Conservation (phyloP, 2,113 vertebrate genomes). For the Lates calcarifer region DNA sequence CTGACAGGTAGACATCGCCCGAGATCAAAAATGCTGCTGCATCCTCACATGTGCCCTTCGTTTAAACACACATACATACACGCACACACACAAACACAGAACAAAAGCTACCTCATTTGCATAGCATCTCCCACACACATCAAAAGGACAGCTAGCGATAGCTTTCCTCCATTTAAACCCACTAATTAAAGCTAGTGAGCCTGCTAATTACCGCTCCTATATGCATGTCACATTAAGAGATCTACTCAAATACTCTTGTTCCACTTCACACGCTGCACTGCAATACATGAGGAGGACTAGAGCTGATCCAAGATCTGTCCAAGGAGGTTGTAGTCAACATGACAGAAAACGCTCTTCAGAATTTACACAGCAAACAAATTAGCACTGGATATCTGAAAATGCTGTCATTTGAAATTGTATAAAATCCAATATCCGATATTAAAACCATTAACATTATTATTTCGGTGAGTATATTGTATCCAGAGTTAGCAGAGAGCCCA, state of each 20-base stretch:
- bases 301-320: not conserved
- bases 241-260: slow-evolving; percentile 19
- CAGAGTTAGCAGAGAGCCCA: not conserved
- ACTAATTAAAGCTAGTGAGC: slow-evolving; percentile 67
- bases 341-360: not conserved
- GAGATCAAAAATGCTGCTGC: not conserved
- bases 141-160: slow-evolving; percentile 36
- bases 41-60: slow-evolving; percentile 1
- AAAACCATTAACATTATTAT: not conserved
- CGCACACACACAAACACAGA: slow-evolving; percentile 8
- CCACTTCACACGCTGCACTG: not conserved
- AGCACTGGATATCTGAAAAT: not conserved
- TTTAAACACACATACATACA: slow-evolving; percentile 14
- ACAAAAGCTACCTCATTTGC: slow-evolving; percentile 40
- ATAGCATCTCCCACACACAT: slow-evolving; percentile 55
- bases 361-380: not conserved
- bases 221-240: slow-evolving; percentile 50
- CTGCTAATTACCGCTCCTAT: slow-evolving; percentile 65
- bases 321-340: not conserved
- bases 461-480: not conserved
- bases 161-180: slow-evolving; percentile 59
- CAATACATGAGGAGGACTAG: not conserved
- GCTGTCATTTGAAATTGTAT: too few species aligned
- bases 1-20: not conserved
- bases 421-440: not conserved